Conservation (phyloP, 2,797 vertebrate genomes). For the Amniataba percoides region DNA sequence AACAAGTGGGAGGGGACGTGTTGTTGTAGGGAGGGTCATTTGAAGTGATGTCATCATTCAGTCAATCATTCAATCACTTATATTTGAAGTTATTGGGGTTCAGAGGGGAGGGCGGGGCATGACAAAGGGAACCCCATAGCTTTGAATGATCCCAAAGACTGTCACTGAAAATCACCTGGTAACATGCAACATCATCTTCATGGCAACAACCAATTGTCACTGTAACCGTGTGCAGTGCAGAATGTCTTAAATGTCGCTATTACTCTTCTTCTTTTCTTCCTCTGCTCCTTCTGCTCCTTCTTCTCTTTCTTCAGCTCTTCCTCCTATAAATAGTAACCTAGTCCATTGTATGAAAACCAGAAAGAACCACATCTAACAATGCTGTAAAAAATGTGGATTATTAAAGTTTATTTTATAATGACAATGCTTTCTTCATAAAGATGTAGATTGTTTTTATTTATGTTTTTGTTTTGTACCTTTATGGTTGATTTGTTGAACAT, state of each 20-base stretch:
- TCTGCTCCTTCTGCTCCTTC: constrained; percentile 42
- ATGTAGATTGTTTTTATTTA: constrained; percentile 75
- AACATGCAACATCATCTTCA: constrained; percentile 75
- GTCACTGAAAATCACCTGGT: constrained; percentile 69
- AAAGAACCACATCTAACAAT: constrained; percentile 68
- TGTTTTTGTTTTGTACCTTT: constrained; percentile 72
- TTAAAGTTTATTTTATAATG: constrained; percentile 83
- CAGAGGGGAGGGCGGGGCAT: constrained; percentile 30
- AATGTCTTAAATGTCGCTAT: constrained; percentile 82
- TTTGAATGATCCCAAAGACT: constrained; percentile 85
- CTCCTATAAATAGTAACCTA: constrained; percentile 75
- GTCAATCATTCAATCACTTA: constrained; percentile 68
- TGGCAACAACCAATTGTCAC: constrained; percentile 70
- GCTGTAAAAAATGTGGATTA: constrained; percentile 84
- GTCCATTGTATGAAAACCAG: constrained; percentile 63
- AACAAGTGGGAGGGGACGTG: constrained; percentile 27
- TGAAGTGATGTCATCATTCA: constrained; percentile 75
- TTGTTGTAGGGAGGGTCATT: constrained; percentile 55
- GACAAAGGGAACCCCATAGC: constrained; percentile 62
- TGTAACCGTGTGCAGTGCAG: constrained; percentile 77
- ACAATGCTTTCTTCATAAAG: constrained; percentile 76
- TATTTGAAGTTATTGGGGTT: constrained; percentile 71
- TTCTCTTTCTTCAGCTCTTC: constrained; percentile 67
- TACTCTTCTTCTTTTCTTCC: constrained; percentile 67
- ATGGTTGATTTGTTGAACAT: constrained; percentile 76